Evolutionary conservation across 2,888 invertebrate genomes (phyloP), one percentile per base, ranked within the genome.

Genomic region (Heterodera filipjevi): DNA sequence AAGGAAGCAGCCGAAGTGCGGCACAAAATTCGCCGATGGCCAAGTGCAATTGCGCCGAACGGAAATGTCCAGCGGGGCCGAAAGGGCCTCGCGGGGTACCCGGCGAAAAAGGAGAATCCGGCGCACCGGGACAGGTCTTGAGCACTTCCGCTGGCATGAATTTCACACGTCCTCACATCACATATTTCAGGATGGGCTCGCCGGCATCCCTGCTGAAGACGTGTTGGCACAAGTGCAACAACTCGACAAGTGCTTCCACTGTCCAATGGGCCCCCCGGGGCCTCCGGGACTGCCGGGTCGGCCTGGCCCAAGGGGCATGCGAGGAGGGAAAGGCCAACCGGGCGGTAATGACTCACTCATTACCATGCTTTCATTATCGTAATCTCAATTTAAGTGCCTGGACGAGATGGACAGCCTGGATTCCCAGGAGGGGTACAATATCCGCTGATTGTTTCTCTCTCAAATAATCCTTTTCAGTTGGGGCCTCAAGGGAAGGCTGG

Each of bases 341-440:
- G 75, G 75, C 59, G 59, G 59, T 59, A 59, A 59, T n/a, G 22
- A 59, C n/a, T 53, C 49, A 53, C 19, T 12, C 22, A 22, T 16
- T 16, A 16, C 5, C 22, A 53, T 19, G 5, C 5, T 53, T 5
- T n/a, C 0, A 53, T 22, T 16, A 22, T 5, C n/a, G n/a, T 53
- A 10, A 39, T 39, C 39, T 39, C 44, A 44, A 44, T 59, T 59
- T 59, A 39, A 78, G 83, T 84, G 76, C 84, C 84, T 49, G 87
- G 87, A 77, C 82, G 87, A 59, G 87, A 87, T 73, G 88, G 88
- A 71, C 81, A 86, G 71, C 87, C 87, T 68, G 88, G 79, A 49
- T 79, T 79, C n/a, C 79, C 79, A 22, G 79, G 79, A 53, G 79
- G 79, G 27, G 76, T 79, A 78, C n/a, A 44, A 46, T 32, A 10